A percentile compares a stretch with the other conserved stretches of the same genome.
These are phyloP conservation scores for Hydroisotoma schaefferi DNA, from an alignment of 2,888 invertebrate species.

Conservation along the genomic window DNA sequence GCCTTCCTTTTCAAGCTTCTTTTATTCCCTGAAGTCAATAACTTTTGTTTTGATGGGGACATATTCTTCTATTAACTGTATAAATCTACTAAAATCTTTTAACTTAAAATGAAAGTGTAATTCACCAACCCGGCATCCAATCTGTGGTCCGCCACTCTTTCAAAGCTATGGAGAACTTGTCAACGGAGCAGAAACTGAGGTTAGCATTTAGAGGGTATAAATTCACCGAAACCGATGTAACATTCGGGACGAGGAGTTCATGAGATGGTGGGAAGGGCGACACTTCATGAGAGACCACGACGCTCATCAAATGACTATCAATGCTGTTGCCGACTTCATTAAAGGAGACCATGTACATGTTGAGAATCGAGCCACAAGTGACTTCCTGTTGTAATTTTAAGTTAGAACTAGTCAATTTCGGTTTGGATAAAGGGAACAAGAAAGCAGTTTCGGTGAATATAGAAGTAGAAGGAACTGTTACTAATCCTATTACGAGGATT, in stretches of 20 bases:
- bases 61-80: no score
- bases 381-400: slow-evolving; percentile 32
- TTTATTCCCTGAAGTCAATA: no score
- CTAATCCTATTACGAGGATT: neutral
- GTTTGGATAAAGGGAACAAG: neutral
- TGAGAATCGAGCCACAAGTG: slow-evolving; percentile 44
- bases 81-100: no score
- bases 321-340: slow-evolving; percentile 42
- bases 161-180: slow-evolving; percentile 39
- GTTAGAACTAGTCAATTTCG: neutral
- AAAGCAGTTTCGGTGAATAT: neutral
- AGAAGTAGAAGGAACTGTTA: neutral
- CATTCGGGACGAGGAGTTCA: slow-evolving; percentile 39
- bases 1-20: no score
- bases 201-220: slow-evolving; percentile 42
- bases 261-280: slow-evolving; percentile 29
- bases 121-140: slow-evolving; percentile 27
- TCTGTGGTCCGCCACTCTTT: slow-evolving; percentile 38
- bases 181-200: slow-evolving; percentile 39
- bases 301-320: slow-evolving; percentile 43
- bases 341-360: slow-evolving; percentile 46
- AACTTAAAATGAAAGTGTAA: slow-evolving; percentile 9
- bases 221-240: slow-evolving; percentile 40
- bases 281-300: slow-evolving; percentile 42
- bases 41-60: slow-evolving; percentile 1